These are phyloP conservation scores for Spilogale gracilis DNA, from an alignment of 2,113 vertebrate genomes.

Conservation along the genomic window DNA sequence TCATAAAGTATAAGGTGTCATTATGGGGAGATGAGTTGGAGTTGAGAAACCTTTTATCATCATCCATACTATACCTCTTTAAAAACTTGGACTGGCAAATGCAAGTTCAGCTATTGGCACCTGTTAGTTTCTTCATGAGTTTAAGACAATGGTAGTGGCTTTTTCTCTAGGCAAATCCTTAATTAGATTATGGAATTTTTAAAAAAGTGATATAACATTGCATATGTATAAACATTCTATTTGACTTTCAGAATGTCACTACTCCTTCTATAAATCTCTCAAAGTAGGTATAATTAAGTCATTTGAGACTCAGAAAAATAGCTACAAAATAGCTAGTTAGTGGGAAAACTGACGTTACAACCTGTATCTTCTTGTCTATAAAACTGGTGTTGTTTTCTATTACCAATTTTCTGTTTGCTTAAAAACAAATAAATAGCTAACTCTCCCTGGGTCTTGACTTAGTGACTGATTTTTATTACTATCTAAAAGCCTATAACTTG, in stretches of 20 bases:
- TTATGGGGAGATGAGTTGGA: not conserved
- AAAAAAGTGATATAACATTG: not conserved
- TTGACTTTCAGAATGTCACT: not conserved
- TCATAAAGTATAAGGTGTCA: not conserved
- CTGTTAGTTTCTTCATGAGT: not conserved
- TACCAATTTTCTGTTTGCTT: not conserved
- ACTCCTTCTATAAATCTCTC: not conserved
- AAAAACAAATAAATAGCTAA: not conserved
- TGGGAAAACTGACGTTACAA: not conserved
- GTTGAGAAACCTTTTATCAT: not conserved
- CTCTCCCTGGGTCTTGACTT: not conserved
- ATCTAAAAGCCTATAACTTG: not conserved
- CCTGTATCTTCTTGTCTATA: not conserved
- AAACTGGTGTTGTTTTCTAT: not conserved
- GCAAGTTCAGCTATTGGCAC: rapidly evolving
- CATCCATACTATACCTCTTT: not conserved
- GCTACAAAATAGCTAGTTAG: not conserved
- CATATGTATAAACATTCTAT: not conserved
- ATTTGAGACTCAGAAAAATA: not conserved
- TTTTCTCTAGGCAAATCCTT: not conserved
- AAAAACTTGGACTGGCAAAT: not conserved
- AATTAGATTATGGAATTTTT: not conserved
- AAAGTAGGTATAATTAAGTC: not conserved
- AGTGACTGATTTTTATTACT: not conserved
- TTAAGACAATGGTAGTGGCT: not conserved